Evolutionary conservation across 2,113 vertebrate genomes (phyloP).

Genomic region (Corydoras sp.): DNA sequence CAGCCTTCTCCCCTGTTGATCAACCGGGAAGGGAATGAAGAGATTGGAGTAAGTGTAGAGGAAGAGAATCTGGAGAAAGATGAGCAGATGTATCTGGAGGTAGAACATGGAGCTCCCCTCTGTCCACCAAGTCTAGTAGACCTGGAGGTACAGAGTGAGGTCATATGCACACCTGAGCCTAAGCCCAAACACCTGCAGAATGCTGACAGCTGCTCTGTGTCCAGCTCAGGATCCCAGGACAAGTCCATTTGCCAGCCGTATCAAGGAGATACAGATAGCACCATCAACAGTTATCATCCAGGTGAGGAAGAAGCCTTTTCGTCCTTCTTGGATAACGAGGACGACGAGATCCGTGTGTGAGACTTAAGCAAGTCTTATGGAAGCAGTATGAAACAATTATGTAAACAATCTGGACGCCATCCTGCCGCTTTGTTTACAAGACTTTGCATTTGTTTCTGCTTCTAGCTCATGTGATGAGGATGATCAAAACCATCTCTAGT

Average conservation of each 20-base stretch:
- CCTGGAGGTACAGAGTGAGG: slow-evolving; percentile 51
- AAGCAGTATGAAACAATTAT: background rate
- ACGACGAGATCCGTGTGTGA: slow-evolving; percentile 90
- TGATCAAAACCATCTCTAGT: slow-evolving; percentile 6
- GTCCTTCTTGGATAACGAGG: slow-evolving; percentile 88
- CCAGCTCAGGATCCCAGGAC: slow-evolving; percentile 78
- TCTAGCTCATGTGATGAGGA: background rate
- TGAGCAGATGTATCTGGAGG: slow-evolving; percentile 13
- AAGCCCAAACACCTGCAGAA: slow-evolving; percentile 63
- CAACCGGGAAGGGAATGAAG: slow-evolving; percentile 48
- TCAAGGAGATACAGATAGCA: slow-evolving; percentile 55
- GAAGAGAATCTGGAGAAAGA: slow-evolving; percentile 2
- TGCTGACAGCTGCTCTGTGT: slow-evolving; percentile 77
- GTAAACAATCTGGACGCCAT: too few relatives aligned
- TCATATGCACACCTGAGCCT: slow-evolving; percentile 65
- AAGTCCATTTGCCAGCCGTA: slow-evolving; percentile 47
- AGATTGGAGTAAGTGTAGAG: background rate
- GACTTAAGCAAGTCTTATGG: slow-evolving; percentile 6
- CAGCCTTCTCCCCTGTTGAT: slow-evolving; percentile 52
- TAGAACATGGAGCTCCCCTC: slow-evolving; percentile 19
- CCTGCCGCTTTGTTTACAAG: too few relatives aligned
- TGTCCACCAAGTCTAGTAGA: slow-evolving; percentile 46
- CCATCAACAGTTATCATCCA: slow-evolving; percentile 60
- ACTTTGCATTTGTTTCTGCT: background rate
- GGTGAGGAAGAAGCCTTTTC: slow-evolving; percentile 80